phyloP scores from a whole-genome alignment of 2,113 vertebrate species.

The Petroica traversi region DNA sequence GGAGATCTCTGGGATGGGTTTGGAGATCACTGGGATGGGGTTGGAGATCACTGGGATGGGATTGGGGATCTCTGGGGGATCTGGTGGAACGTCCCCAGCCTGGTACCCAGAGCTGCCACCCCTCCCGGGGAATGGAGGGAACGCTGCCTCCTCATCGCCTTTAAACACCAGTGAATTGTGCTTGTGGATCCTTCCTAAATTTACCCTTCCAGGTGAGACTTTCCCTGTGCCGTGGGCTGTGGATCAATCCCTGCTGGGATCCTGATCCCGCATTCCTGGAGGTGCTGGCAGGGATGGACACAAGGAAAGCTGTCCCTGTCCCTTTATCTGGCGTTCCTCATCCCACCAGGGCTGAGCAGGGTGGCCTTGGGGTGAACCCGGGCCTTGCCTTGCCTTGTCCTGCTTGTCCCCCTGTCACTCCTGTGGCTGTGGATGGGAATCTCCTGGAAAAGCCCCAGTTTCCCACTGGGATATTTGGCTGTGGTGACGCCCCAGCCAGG shows the following conservation, averaged over 20 bases:
- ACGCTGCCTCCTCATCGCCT: background rate
- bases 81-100: background rate
- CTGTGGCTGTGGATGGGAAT: background rate
- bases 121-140: background rate
- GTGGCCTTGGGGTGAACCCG: rapidly evolving
- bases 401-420: rapidly evolving
- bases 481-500: background rate
- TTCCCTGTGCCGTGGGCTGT: rapidly evolving
- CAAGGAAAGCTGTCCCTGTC: background rate
- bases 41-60: no score
- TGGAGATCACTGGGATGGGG: no score
- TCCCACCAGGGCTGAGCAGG: background rate
- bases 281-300: background rate
- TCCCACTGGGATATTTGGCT: background rate
- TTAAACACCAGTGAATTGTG: background rate
- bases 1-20: no score
- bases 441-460: background rate
- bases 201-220: background rate
- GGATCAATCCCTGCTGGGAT: background rate
- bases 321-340: background rate
- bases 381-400: rapidly evolving
- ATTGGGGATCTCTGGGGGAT: background rate
- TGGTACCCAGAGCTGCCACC: background rate
- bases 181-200: background rate
- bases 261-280: rapidly evolving